phyloP scores from a whole-genome alignment of 1,140 invertebrate genomes.

The Drosophila murphyi region DNA sequence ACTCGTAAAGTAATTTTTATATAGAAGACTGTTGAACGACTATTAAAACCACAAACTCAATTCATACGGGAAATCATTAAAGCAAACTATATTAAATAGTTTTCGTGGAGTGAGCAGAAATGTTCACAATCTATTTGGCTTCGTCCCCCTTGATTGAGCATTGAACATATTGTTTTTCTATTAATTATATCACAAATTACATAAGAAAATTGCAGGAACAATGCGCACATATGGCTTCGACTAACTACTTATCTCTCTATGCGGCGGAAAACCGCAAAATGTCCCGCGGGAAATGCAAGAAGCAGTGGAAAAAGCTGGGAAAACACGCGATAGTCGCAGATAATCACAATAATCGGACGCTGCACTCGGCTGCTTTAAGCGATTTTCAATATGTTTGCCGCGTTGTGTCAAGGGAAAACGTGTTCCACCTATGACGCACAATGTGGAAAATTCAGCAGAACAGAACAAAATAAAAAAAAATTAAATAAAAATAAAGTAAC shows the following conservation, averaged over 20 bases:
- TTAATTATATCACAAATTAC: slow-evolving; percentile 65
- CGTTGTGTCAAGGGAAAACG: slow-evolving; percentile 30
- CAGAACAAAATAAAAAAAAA: slow-evolving; percentile 22
- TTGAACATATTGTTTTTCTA: slow-evolving; percentile 81
- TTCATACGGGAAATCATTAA: neutral
- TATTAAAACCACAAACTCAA: no score
- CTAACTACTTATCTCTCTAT: neutral
- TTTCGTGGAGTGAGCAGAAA: neutral
- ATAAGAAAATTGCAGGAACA: slow-evolving; percentile 55
- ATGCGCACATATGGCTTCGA: slow-evolving; percentile 75
- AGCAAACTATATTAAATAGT: neutral
- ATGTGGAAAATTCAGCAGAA: slow-evolving; percentile 68
- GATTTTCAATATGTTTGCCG: slow-evolving; percentile 73
- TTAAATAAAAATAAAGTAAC: neutral
- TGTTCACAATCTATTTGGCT: slow-evolving; percentile 7
- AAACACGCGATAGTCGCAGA: slow-evolving; percentile 66
- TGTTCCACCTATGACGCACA: slow-evolving; percentile 63
- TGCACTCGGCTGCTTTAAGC: slow-evolving; percentile 74
- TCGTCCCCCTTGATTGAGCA: slow-evolving; percentile 37
- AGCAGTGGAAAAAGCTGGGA: slow-evolving; percentile 22
- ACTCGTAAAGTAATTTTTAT: no score
- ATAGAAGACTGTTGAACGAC: no score
- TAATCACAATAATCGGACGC: slow-evolving; percentile 80
- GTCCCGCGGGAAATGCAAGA: slow-evolving; percentile 69
- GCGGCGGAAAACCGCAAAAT: slow-evolving; percentile 36